Conservation (phyloP, 2,113 vertebrate genomes). For the Perca schrenkii region DNA sequence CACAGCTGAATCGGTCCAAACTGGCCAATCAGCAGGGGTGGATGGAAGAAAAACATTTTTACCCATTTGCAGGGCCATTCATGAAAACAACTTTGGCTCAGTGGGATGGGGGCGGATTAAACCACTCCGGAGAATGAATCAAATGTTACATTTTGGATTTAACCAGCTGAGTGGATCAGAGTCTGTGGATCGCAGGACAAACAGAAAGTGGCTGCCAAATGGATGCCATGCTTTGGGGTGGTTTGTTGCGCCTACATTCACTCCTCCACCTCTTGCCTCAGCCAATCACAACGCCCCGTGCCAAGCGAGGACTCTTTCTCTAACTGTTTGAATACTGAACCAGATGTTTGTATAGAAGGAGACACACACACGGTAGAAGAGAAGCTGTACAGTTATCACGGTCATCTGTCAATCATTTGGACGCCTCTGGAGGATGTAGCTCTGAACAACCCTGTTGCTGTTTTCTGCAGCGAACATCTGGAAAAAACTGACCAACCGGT, state of each 20-base stretch:
- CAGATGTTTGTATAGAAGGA: constrained; percentile 49
- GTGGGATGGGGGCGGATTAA: background rate
- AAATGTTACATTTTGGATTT: constrained; percentile 14
- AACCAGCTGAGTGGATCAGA: background rate
- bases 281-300: constrained; percentile 32
- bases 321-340: constrained; percentile 40
- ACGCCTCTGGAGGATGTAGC: constrained; percentile 45
- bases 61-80: constrained; percentile 33
- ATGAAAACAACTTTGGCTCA: background rate
- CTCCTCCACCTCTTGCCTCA: constrained; percentile 13
- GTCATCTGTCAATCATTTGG: constrained; percentile 25
- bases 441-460: constrained; percentile 14
- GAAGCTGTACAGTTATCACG: constrained; percentile 55
- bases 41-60: constrained; percentile 10
- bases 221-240: background rate
- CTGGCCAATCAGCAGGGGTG: background rate
- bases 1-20: constrained; percentile 19
- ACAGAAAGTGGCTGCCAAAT: constrained; percentile 18
- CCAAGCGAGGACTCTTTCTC: constrained; percentile 4
- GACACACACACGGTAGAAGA: constrained; percentile 45
- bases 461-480: constrained; percentile 25
- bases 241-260: background rate
- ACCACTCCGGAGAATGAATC: background rate
- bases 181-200: background rate
- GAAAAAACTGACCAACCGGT: background rate